These are phyloP conservation scores for Leptocoma aspasia DNA, from an alignment of 2,113 vertebrate genomes.

Conservation along the genomic window DNA sequence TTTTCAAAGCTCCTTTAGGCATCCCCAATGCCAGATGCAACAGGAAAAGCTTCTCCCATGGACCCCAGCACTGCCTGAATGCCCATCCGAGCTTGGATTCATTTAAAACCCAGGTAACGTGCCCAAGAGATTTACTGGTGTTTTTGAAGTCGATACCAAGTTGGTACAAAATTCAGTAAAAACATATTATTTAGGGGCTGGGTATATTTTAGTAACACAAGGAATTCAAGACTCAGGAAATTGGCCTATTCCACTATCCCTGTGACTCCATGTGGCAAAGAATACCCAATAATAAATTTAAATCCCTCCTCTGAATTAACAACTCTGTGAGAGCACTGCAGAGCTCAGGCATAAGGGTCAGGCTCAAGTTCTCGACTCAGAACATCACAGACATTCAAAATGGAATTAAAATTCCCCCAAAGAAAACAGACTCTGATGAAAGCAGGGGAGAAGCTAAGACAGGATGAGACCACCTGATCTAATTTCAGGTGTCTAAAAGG, in stretches of 20 bases:
- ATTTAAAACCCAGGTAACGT: neutral
- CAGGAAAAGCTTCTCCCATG: neutral
- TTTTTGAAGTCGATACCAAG: neutral
- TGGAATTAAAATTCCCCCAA: neutral
- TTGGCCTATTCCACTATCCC: neutral
- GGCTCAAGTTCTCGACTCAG: neutral
- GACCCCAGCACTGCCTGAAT: neutral
- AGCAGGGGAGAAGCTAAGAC: neutral
- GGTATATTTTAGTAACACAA: neutral
- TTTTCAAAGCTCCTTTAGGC: neutral
- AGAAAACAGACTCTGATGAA: neutral
- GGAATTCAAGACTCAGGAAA: neutral
- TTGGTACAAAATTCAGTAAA: neutral
- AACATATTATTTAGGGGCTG: no score
- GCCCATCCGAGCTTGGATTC: neutral
- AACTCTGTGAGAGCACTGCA: neutral
- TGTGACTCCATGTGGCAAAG: fast-evolving
- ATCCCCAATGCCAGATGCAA: neutral
- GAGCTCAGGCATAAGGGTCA: no score
- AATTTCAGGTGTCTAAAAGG: neutral
- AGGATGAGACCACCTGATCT: neutral
- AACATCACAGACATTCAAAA: neutral
- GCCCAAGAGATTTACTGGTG: neutral
- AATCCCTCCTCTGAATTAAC: neutral
- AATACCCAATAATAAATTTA: neutral